Evolutionary conservation across 2,888 invertebrate genomes (phyloP).

Genomic region (Aleiodes leptofemur): DNA sequence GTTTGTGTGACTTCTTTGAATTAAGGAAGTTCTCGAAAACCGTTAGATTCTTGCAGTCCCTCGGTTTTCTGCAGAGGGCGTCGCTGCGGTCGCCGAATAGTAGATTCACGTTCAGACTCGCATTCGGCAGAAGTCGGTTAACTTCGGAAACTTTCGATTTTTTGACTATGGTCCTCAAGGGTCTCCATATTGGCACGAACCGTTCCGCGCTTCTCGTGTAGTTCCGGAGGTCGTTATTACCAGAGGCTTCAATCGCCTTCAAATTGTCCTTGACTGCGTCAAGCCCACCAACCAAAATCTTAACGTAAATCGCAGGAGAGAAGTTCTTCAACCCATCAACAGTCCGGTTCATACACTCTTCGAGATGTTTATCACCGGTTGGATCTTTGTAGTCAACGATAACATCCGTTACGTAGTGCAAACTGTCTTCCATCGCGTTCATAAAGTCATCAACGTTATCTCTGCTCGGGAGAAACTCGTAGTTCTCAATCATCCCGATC

Average conservation of each 20-base stretch:
- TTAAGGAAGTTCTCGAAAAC: constrained; percentile 60
- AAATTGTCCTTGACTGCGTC: constrained; percentile 61
- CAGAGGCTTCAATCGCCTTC: constrained; percentile 60
- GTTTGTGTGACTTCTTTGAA: constrained; percentile 62
- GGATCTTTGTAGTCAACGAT: constrained; percentile 63
- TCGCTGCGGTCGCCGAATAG: constrained; percentile 56
- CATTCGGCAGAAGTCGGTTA: constrained; percentile 61
- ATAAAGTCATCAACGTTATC: constrained; percentile 59
- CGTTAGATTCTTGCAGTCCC: constrained; percentile 57
- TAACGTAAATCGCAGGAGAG: constrained; percentile 64
- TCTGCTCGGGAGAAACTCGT: constrained; percentile 58
- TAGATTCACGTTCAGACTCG: constrained; percentile 68
- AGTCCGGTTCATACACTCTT: constrained; percentile 60
- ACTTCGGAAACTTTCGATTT: constrained; percentile 53
- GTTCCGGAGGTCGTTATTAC: constrained; percentile 59
- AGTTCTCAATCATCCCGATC: constrained; percentile 72
- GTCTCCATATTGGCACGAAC: constrained; percentile 67
- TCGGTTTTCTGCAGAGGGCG: constrained; percentile 55
- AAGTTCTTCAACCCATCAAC: constrained; percentile 60
- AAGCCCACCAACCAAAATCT: constrained; percentile 59
- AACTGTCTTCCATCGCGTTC: constrained; percentile 55
- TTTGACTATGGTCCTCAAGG: constrained; percentile 61
- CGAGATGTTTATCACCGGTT: constrained; percentile 54
- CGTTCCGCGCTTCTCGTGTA: constrained; percentile 62
- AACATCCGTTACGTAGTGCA: constrained; percentile 64